These are phyloP conservation scores for Rotaria magnacalcarata DNA, from an alignment of 2,888 invertebrate genomes.

Conservation along the genomic window DNA sequence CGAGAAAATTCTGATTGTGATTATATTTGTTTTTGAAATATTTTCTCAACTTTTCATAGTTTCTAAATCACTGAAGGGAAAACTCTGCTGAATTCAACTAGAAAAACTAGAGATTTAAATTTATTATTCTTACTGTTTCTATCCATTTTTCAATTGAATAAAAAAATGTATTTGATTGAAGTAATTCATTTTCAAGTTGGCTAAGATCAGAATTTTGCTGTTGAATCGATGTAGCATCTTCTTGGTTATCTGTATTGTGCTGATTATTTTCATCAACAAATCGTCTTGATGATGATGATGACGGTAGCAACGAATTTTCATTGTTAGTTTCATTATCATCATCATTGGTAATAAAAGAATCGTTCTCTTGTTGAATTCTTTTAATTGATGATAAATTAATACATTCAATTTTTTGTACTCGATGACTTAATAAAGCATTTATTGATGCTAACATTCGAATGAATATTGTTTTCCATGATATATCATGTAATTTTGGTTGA, in stretches of 20 bases:
- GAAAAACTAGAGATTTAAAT: too few species aligned
- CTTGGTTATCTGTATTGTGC: background rate
- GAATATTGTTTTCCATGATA: background rate
- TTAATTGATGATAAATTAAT: background rate
- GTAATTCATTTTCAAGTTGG: slow-evolving; percentile 20
- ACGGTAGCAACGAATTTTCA: background rate
- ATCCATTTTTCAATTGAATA: slow-evolving; percentile 6
- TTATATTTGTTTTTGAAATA: too few species aligned
- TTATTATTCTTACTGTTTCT: background rate
- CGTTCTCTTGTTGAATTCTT: background rate
- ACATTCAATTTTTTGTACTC: background rate
- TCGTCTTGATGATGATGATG: background rate
- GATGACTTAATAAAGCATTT: background rate
- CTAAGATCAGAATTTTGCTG: slow-evolving; percentile 7
- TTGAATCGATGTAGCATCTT: background rate
- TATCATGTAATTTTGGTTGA: background rate
- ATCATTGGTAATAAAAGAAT: background rate
- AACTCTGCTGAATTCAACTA: too few species aligned
- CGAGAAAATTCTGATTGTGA: too few species aligned
- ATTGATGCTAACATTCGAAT: slow-evolving; percentile 18
- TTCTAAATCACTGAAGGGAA: too few species aligned
- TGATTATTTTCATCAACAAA: background rate
- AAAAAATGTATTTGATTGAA: slow-evolving; percentile 10
- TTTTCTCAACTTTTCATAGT: too few species aligned
- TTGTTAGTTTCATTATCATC: slow-evolving; percentile 1